Percentiles rank a stretch among this genome's conserved stretches.
phyloP scores from a whole-genome alignment of 2,888 invertebrate species.

The Microchrysa polita region DNA sequence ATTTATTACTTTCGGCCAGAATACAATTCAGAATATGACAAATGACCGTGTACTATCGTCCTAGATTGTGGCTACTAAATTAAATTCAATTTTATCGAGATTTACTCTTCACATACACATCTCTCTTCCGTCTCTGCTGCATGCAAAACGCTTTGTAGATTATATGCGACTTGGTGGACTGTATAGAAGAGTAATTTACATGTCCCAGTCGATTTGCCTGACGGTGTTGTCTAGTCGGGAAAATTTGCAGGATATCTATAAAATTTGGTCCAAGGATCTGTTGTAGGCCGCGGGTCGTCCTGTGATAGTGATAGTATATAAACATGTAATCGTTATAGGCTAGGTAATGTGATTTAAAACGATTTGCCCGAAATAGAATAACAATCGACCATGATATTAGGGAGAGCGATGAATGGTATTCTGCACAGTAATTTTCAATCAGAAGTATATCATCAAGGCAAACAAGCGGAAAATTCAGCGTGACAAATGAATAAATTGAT shows the following conservation, averaged over 20 bases:
- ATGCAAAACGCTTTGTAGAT: conserved; percentile 45
- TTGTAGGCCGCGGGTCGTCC: not conserved
- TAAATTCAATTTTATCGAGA: conserved; percentile 54
- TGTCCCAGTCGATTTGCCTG: conserved; percentile 1
- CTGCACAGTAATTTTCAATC: too few relatives aligned
- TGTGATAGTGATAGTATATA: not conserved
- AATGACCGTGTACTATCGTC: conserved; percentile 40
- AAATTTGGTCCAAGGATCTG: not conserved
- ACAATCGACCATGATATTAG: too few relatives aligned
- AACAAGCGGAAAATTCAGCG: too few relatives aligned
- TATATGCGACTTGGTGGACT: conserved; percentile 2
- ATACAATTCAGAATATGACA: conserved; percentile 45
- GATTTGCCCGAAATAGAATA: too few relatives aligned
- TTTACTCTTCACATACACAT: too few relatives aligned
- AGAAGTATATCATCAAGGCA: too few relatives aligned
- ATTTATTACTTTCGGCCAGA: conserved; percentile 51
- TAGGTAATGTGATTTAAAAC: too few relatives aligned
- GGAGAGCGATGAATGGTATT: too few relatives aligned
- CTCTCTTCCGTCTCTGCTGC: conserved; percentile 49
- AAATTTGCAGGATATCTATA: not conserved
- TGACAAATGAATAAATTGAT: too few relatives aligned
- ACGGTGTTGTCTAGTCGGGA: conserved; percentile 1
- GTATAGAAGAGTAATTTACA: not conserved
- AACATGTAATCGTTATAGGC: too few relatives aligned
- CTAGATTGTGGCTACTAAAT: conserved; percentile 46